Conservation (phyloP, 2,797 vertebrate species). For the Salarias fasciatus region DNA sequence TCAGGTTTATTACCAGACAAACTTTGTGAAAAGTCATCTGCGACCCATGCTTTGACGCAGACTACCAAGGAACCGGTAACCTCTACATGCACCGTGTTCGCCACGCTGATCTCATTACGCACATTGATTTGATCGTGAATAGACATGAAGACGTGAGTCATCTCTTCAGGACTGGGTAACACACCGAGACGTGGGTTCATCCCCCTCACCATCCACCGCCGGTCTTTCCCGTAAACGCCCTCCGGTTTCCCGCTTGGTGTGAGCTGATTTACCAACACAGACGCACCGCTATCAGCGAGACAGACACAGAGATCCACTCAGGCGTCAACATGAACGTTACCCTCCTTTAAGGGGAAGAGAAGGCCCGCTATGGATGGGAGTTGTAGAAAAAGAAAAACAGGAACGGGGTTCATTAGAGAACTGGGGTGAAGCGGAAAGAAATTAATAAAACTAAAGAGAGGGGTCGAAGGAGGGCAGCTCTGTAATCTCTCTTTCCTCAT, state of each 20-base stretch:
- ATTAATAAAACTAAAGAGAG: constrained; percentile 40
- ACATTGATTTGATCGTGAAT: constrained; percentile 2
- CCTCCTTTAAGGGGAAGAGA: neutral
- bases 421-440: constrained; percentile 28
- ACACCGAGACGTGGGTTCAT: too few relatives aligned
- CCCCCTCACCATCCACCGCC: too few relatives aligned
- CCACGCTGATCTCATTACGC: constrained; percentile 35
- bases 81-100: too few relatives aligned
- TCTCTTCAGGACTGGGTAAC: constrained; percentile 3
- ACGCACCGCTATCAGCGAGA: neutral
- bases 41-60: too few relatives aligned
- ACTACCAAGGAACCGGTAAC: too few relatives aligned
- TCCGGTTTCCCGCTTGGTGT: neutral
- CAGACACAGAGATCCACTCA: constrained; percentile 15
- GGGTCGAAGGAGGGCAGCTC: constrained; percentile 48
- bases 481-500: constrained; percentile 59
- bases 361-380: neutral
- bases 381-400: constrained; percentile 2
- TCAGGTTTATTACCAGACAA: too few relatives aligned
- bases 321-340: constrained; percentile 36
- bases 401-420: constrained; percentile 36
- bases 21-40: too few relatives aligned
- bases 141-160: constrained; percentile 34
- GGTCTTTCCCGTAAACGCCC: constrained; percentile 32
- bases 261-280: constrained; percentile 1